phyloP scores from a whole-genome alignment of 1,140 invertebrate genomes.

The Drosophila nikananu region DNA sequence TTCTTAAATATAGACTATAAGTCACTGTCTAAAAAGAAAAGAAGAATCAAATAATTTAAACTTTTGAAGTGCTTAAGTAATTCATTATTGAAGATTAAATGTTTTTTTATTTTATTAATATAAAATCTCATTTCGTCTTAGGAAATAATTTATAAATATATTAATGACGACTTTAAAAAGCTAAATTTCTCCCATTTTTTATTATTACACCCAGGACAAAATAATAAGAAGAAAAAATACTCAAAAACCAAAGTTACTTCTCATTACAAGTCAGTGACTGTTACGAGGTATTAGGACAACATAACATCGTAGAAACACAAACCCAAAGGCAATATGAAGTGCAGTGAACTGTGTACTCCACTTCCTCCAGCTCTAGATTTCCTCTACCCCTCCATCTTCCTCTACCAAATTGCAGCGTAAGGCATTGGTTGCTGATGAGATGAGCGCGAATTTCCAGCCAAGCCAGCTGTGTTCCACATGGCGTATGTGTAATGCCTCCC shows the following conservation, averaged over 20 bases:
- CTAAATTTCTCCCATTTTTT: neutral
- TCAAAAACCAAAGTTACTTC: neutral
- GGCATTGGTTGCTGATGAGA: constrained; percentile 62
- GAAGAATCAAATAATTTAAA: neutral
- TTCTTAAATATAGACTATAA: neutral
- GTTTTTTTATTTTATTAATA: neutral
- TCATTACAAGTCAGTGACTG: too few relatives aligned
- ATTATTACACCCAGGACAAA: neutral
- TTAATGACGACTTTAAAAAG: neutral
- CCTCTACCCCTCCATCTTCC: neutral
- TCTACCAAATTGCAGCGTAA: constrained; percentile 51
- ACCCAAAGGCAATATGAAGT: constrained; percentile 54
- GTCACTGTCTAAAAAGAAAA: neutral
- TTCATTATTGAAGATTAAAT: neutral
- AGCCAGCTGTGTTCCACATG: constrained; percentile 57
- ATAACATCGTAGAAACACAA: constrained; percentile 21
- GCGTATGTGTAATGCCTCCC: constrained; percentile 52
- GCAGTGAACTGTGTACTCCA: constrained; percentile 62
- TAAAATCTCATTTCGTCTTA: neutral
- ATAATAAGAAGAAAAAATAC: neutral
- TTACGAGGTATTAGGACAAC: constrained; percentile 19
- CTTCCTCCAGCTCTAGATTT: neutral
- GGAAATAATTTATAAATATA: neutral
- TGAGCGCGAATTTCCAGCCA: constrained; percentile 47
- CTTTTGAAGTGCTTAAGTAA: too few relatives aligned